Evolutionary conservation across 92 coral and sea anemone genomes (phyloP), one percentile per base, ranked within the genome.

Genomic region (Epizoanthus rinbou): DNA sequence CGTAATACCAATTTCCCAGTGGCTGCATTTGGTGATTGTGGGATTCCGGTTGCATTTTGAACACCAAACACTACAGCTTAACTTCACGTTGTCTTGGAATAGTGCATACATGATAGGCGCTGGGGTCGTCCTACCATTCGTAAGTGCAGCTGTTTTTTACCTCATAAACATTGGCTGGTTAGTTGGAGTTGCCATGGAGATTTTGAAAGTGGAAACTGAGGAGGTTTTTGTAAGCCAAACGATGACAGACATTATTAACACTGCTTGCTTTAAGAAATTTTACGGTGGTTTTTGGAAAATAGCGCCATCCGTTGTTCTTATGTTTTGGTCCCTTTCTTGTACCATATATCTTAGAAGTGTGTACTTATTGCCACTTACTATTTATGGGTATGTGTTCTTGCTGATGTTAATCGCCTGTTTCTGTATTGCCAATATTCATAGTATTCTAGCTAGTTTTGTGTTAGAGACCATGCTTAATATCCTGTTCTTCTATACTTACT

Each of bases 131-230:
- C 3, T 65, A 39, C 71, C 71, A n/a, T 9, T 65, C 17, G 16
- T 28, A 8, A 65, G 71, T 65, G 71, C 71, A 5, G 9, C 35
- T 17, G 41, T 65, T 3, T 65, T 65, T 2, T 28, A 25, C 71
- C 71, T 65, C n/a, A 1, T 65, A 65, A 65, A 65, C 18, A n/a
- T 25, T 25, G 71, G 39, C 10, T 65, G 71, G 71, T 13, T 65
- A 5, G 35, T 65, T 22, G 71, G 45, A 65, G 45, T 65, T 65
- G 71, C 71, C 71, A 28, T 65, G 43, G 71, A 65, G 35, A 65
- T 65, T 28, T 18, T 65, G 31, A 39, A 9, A 25, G 18, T 25
- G 0, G 71, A 65, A 28, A 28, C 21, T 28, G 43, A n/a, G n/a
- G 39, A 22, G 68, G 17, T 4, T n/a, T 23, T 65, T 28, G 43